Conservation (phyloP, 2,888 invertebrate genomes). For the Halictus ligatus region DNA sequence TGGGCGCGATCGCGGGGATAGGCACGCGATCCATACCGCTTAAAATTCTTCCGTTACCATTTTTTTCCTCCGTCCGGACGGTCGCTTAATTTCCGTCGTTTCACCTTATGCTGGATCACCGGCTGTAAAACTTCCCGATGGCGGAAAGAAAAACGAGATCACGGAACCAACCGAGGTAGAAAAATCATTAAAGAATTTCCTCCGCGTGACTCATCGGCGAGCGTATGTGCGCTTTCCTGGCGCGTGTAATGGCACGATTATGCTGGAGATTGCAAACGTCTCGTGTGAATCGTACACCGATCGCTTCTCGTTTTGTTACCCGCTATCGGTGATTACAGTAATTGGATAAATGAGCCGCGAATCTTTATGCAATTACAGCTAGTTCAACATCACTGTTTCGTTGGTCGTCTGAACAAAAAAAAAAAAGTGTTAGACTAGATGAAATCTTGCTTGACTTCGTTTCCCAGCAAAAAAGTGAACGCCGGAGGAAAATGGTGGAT, state of each 20-base stretch:
- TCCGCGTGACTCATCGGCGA: slow-evolving; percentile 77
- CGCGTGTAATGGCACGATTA: not conserved
- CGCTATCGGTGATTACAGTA: not conserved
- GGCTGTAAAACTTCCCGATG: slow-evolving; percentile 43
- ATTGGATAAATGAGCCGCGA: not conserved
- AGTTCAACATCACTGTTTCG: not conserved
- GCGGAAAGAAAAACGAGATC: slow-evolving; percentile 24
- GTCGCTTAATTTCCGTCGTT: slow-evolving; percentile 67
- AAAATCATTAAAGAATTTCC: slow-evolving; percentile 74
- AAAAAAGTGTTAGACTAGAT: too few relatives aligned
- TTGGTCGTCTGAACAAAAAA: not conserved
- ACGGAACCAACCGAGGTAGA: slow-evolving; percentile 30
- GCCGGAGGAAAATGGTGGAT: too few relatives aligned
- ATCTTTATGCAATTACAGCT: not conserved
- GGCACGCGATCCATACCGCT: slow-evolving; percentile 46
- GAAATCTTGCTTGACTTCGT: too few relatives aligned
- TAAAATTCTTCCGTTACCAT: slow-evolving; percentile 49
- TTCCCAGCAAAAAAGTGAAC: too few relatives aligned
- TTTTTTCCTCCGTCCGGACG: slow-evolving; percentile 13
- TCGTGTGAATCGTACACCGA: not conserved
- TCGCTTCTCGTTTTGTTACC: not conserved
- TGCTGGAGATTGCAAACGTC: not conserved
- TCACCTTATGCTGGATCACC: slow-evolving; percentile 78
- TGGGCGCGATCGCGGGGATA: slow-evolving; percentile 22
- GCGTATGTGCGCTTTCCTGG: slow-evolving; percentile 53